Evolutionary conservation across 2,888 invertebrate genomes (phyloP).

Genomic region (Meandrusa payeni): DNA sequence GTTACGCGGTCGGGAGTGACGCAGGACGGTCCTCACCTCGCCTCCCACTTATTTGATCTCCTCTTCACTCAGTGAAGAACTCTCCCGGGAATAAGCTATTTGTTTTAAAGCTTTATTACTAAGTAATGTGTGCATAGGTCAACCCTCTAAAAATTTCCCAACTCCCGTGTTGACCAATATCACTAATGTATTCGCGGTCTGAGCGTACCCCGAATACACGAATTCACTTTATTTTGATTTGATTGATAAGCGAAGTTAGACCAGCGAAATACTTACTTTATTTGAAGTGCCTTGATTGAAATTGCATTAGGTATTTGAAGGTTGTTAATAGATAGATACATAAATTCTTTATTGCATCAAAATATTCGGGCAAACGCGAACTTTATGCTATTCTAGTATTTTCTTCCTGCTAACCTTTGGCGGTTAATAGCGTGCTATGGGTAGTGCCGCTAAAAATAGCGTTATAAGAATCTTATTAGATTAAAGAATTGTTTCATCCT

Average conservation of each 20-base stretch:
- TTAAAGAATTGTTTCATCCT: too few relatives aligned
- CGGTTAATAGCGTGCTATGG: too few relatives aligned
- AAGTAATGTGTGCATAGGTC: slow-evolving; percentile 80
- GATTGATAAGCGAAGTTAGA: slow-evolving; percentile 16
- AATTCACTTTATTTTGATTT: slow-evolving; percentile 21
- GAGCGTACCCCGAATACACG: slow-evolving; percentile 1
- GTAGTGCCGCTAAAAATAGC: too few relatives aligned
- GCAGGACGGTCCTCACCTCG: slow-evolving; percentile 55
- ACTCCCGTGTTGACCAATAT: slow-evolving; percentile 67
- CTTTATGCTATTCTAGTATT: too few relatives aligned
- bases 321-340: too few relatives aligned
- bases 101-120: slow-evolving; percentile 81
- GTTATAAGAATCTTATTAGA: too few relatives aligned
- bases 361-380: too few relatives aligned
- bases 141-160: slow-evolving; percentile 72
- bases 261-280: slow-evolving; percentile 12
- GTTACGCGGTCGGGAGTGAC: slow-evolving; percentile 67
- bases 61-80: slow-evolving; percentile 43
- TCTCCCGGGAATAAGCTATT: slow-evolving; percentile 62
- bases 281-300: too few relatives aligned
- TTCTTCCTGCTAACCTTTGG: too few relatives aligned
- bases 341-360: too few relatives aligned
- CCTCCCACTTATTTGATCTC: slow-evolving; percentile 60
- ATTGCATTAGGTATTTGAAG: too few relatives aligned
- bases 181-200: slow-evolving; percentile 51